These are phyloP conservation scores for Chymomyza costata DNA, from an alignment of 1,140 invertebrate genomes.

Conservation along the genomic window DNA sequence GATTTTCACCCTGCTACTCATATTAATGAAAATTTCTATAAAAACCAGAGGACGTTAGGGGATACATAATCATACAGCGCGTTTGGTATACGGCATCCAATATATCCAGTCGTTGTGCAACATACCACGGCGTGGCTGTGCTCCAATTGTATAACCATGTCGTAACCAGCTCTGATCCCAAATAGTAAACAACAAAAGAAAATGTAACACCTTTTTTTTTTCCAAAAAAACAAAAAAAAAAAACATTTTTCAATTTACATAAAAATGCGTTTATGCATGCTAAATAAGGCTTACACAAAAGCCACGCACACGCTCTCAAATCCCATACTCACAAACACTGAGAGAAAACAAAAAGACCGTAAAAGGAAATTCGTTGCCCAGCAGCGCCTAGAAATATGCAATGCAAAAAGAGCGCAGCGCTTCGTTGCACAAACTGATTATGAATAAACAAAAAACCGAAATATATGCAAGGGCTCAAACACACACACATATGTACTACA, in stretches of 20 bases:
- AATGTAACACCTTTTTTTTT: constrained; percentile 21
- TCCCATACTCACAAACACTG: neutral
- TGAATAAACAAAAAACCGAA: constrained; percentile 64
- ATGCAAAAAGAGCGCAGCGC: constrained; percentile 33
- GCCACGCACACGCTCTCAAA: constrained; percentile 7
- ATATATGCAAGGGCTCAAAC: constrained; percentile 52
- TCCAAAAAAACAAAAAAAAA: no score
- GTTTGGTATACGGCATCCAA: no score
- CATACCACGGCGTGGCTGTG: no score
- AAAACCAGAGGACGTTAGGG: no score
- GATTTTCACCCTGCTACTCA: no score
- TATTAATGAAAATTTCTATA: no score
- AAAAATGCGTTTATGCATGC: constrained; percentile 70
- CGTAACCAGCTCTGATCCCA: no score
- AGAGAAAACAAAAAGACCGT: no score
- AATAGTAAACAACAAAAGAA: constrained; percentile 10
- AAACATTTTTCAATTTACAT: constrained; percentile 71
- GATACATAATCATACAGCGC: no score
- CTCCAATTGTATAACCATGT: no score
- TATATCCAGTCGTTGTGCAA: no score
- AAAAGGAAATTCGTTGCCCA: neutral
- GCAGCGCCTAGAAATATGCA: constrained; percentile 51
- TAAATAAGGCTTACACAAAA: constrained; percentile 51
- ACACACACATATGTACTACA: constrained; percentile 8
- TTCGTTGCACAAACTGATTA: constrained; percentile 68